Evolutionary conservation across 64 coral and sea anemone species (phyloP), one percentile per base, ranked within the genome.

Genomic region (Hydrozoanthus tunicans): DNA sequence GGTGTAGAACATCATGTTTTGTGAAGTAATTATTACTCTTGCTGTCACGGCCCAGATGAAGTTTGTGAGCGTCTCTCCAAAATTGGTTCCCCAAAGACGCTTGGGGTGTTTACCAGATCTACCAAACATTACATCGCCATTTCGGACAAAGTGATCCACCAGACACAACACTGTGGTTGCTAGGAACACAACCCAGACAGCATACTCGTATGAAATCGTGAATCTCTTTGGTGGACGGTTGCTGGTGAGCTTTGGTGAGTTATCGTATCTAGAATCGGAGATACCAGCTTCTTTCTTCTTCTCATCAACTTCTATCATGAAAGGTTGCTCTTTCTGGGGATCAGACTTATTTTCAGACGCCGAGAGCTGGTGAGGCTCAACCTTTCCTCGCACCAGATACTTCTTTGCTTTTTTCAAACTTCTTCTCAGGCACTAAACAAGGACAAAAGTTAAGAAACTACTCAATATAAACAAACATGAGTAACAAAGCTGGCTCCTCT

Each of bases 1-100:
- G 6, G 92, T 93, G 57, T 93, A 93, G 82, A 93, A 93, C 92
- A 93, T 93, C n/a, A 93, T 69, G 63, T 93, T 93, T 59, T 93
- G 92, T 62, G 92, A 89, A 10, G 92, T 89, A 6, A 93, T 89
- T 8, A 93, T 73, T 9, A 93, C 59, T 20, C 92, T 84, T 4
- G 92, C 92, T 12, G 92, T 93, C 20, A 93, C 77, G 4, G 92
- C 92, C 92, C 92, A 93, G 3, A 93, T 84, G 7, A 93, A 53
- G 67, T 93, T 93, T 59, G 92, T 89, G 1, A 89, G 23, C 2
- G 84, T 93, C 73, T 93, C 77, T 0, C 92, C 92, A 25, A 93
- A 43, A 43, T 43, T 89, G 10, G 80, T 88, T 77, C 91, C 81
- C 74, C 82, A 79, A 17, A 86, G 14, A 17, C 59, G 82, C 3